Evolutionary conservation across 2,888 invertebrate genomes (phyloP), one percentile per base, ranked within the genome.

Genomic region (Drosophila hamatofila): DNA sequence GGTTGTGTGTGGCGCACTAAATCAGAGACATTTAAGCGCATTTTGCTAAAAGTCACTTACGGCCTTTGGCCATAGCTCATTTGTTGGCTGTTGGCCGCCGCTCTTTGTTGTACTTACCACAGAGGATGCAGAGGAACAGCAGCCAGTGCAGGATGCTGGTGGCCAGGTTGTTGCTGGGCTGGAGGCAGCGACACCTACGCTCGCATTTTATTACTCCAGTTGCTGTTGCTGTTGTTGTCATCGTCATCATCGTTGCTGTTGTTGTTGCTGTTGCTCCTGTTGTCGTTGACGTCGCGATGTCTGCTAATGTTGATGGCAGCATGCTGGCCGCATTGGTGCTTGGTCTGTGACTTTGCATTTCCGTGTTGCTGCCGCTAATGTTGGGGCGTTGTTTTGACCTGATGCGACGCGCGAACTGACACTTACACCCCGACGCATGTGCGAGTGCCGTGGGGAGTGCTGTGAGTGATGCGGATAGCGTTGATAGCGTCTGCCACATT

Each of bases 1-100:
- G 16, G 16, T 37, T 37, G 35, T 37, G 35, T 16, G 35, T 37
- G 80, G 68, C 54, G 66, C 49, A 67, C 78, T 82, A 82, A 83
- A 81, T 84, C 81, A 86, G 75, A 80, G 75, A 83, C 78, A 74
- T 75, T 83, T 83, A 82, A 83, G 81, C 83, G 83, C 70, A 85
- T 86, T 85, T 83, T 75, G 72, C 74, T 65, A 85, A 87, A 83
- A 87, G 80, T 80, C 88, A 83, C 75, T 81, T 67, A 75, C 62
- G 78, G 76, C 69, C 63, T 67, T 74, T 74, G 62, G 58, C 69
- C 72, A 67, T 67, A 82, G 82, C 82, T 76, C 76, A 80, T 83
- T 83, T 75, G 72, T 23, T 70, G 72, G 37, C 23, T 58, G 37
- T 46, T 56, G 23, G 23, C 23, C 44, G 23, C 23, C 44, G 14